Evolutionary conservation across 92 coral and sea anemone genomes (phyloP).

Genomic region (Epizoanthus stellaris): DNA sequence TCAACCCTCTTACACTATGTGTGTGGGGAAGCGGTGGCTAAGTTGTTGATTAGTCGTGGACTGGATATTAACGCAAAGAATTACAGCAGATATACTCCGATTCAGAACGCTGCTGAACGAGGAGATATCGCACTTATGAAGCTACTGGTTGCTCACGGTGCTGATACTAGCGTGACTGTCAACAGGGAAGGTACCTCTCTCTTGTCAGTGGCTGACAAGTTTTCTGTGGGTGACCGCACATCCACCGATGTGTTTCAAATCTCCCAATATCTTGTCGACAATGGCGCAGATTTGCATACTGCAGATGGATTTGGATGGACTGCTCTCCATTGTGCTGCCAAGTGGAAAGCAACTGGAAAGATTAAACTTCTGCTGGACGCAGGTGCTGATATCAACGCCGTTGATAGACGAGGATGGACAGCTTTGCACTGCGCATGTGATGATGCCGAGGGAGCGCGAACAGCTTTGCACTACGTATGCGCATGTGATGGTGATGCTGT

Average conservation of each 20-base stretch:
- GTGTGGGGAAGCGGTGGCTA: not conserved
- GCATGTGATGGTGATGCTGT: not conserved
- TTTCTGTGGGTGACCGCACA: not conserved
- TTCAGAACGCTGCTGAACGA: not conserved
- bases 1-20: not conserved
- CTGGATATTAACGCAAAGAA: not conserved
- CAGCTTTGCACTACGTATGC: not conserved
- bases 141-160: not conserved
- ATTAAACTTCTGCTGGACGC: not conserved
- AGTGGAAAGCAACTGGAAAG: conserved; percentile 9
- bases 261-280: not conserved
- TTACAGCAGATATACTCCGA: not conserved
- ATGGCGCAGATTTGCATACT: not conserved
- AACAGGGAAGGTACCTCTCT: not conserved
- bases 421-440: not conserved
- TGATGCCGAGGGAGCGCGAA: too few relatives aligned
- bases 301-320: not conserved
- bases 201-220: not conserved
- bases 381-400: not conserved
- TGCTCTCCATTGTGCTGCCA: conserved; percentile 1
- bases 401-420: not conserved
- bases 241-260: not conserved
- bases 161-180: not conserved
- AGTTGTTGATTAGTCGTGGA: not conserved
- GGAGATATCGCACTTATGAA: not conserved